Percentiles rank a stretch among this genome's conserved stretches.
phyloP scores from a whole-genome alignment of 2,888 invertebrate species.

The Margaritifera margaritifera region DNA sequence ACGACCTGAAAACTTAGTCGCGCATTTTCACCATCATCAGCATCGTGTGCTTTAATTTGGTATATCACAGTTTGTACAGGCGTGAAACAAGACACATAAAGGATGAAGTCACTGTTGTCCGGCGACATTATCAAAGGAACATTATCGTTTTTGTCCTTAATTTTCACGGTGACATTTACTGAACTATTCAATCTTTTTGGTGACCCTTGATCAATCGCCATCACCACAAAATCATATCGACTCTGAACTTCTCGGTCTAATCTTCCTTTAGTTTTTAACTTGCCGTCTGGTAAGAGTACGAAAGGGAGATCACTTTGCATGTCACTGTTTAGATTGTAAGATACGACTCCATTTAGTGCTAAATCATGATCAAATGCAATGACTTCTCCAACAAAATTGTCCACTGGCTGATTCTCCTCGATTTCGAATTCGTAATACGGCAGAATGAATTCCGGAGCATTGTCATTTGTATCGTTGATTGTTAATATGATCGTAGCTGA shows the following conservation, averaged over 20 bases:
- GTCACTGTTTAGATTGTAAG: slow-evolving; percentile 34
- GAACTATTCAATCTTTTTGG: slow-evolving; percentile 41
- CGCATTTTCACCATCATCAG: slow-evolving; percentile 49
- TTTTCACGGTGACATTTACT: slow-evolving; percentile 42
- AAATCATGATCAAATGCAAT: slow-evolving; percentile 51
- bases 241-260: slow-evolving; percentile 55
- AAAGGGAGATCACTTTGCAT: slow-evolving; percentile 42
- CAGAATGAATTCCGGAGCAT: slow-evolving; percentile 49
- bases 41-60: slow-evolving; percentile 43
- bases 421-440: slow-evolving; percentile 47
- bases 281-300: slow-evolving; percentile 50
- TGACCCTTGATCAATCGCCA: slow-evolving; percentile 59
- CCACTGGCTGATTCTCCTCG: slow-evolving; percentile 47
- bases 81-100: slow-evolving; percentile 28
- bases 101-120: slow-evolving; percentile 27
- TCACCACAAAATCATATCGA: slow-evolving; percentile 53
- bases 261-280: slow-evolving; percentile 40
- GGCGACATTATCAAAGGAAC: slow-evolving; percentile 55
- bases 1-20: slow-evolving; percentile 44
- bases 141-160: slow-evolving; percentile 47
- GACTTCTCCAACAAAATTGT: slow-evolving; percentile 43
- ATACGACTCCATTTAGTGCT: slow-evolving; percentile 53
- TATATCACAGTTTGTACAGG: slow-evolving; percentile 38
- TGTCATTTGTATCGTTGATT: slow-evolving; percentile 58
- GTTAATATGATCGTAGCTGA: slow-evolving; percentile 47